Percentiles rank a stretch among this genome's conserved stretches.
phyloP scores from a whole-genome alignment of 2,888 invertebrate genomes.

The Orthosia gothica region DNA sequence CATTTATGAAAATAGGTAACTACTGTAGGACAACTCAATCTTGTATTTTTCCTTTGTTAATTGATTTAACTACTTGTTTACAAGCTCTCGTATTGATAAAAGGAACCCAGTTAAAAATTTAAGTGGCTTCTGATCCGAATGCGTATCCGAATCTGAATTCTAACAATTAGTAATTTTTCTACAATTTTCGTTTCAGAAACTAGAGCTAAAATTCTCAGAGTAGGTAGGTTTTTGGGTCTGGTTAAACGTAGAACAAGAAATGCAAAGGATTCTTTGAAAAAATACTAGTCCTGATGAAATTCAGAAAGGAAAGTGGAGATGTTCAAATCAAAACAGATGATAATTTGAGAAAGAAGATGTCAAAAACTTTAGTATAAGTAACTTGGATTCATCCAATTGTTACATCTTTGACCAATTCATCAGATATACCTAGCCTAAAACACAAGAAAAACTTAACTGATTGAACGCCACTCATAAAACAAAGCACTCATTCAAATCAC shows the following conservation, averaged over 20 bases:
- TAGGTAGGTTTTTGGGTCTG: too few relatives aligned
- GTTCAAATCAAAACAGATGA: background rate
- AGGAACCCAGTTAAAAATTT: background rate
- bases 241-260: too few relatives aligned
- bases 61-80: slow-evolving; percentile 2
- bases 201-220: too few relatives aligned
- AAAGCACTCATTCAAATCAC: slow-evolving; percentile 16
- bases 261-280: background rate
- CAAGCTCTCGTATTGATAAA: background rate
- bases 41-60: slow-evolving; percentile 16
- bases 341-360: background rate
- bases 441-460: background rate
- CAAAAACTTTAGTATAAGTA: background rate
- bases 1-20: slow-evolving; percentile 16
- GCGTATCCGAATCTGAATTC: too few relatives aligned
- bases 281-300: background rate
- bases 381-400: background rate
- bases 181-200: too few relatives aligned
- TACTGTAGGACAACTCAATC: slow-evolving; percentile 24
- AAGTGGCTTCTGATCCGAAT: too few relatives aligned
- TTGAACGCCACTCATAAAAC: background rate
- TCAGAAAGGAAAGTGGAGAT: background rate
- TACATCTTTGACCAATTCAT: background rate
- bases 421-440: background rate
- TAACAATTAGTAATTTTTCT: too few relatives aligned